Conservation (phyloP, 2,113 vertebrate genomes). For the Clarias macrocephalus region DNA sequence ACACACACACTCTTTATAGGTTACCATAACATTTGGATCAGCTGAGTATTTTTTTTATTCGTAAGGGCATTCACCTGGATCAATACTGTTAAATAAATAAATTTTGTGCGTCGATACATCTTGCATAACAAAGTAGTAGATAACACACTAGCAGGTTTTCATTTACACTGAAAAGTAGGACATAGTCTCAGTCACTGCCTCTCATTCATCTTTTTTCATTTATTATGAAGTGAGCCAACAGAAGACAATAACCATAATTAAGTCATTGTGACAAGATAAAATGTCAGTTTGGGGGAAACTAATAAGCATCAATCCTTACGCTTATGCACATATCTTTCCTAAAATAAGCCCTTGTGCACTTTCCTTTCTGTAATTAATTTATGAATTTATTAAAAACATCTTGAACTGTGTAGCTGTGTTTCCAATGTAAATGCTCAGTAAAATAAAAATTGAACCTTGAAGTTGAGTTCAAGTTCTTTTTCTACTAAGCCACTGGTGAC, state of each 20-base stretch:
- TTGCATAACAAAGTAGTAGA: neutral
- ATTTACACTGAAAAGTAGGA: neutral
- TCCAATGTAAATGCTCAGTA: neutral
- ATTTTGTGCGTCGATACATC: neutral
- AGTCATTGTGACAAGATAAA: neutral
- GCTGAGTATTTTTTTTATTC: neutral
- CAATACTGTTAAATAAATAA: neutral
- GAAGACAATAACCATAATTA: slow-evolving; percentile 37
- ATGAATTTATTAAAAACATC: neutral
- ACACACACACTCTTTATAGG: neutral
- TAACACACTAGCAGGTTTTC: neutral
- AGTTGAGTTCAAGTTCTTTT: neutral
- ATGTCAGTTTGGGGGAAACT: neutral
- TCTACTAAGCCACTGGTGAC: neutral
- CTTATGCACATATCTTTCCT: slow-evolving; percentile 54
- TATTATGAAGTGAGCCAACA: neutral
- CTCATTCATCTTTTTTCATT: neutral
- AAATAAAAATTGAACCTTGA: neutral
- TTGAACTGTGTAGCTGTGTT: neutral
- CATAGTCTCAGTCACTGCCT: neutral
- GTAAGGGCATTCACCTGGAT: slow-evolving; percentile 6
- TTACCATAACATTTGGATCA: neutral
- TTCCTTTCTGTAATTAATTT: neutral
- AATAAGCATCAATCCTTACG: slow-evolving; percentile 51
- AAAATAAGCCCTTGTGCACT: slow-evolving; percentile 46